Percentiles rank a stretch among this genome's conserved stretches.
Conservation (phyloP, 2,113 vertebrate species). For the Oreocharis arfaki region DNA sequence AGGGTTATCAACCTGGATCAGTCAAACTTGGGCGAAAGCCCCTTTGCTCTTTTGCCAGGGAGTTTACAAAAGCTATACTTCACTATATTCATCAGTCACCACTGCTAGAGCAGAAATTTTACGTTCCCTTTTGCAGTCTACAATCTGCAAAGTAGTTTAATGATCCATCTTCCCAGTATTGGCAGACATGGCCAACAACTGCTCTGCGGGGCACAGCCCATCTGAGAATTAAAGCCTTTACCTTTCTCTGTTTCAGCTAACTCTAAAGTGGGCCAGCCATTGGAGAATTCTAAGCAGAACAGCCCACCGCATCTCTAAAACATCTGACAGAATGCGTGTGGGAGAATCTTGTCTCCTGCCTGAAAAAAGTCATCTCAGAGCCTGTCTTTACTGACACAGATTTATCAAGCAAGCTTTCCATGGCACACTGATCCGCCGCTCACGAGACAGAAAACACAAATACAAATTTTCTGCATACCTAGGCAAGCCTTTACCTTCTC, state of each 20-base stretch:
- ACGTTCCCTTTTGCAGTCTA: background rate
- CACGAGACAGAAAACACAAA: background rate
- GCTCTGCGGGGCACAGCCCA: background rate
- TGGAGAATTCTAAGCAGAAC: background rate
- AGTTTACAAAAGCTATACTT: background rate
- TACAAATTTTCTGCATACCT: background rate
- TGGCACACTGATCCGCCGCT: background rate
- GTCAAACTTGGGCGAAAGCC: background rate
- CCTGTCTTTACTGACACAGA: background rate
- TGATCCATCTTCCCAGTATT: background rate
- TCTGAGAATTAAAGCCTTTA: background rate
- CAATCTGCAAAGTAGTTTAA: background rate
- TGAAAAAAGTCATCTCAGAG: background rate
- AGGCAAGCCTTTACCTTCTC: background rate
- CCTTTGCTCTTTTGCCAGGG: background rate
- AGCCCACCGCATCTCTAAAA: background rate
- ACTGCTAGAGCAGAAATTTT: background rate
- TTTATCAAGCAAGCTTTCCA: background rate
- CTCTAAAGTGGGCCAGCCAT: background rate
- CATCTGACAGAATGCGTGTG: rapidly evolving
- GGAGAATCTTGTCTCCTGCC: background rate
- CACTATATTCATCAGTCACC: background rate
- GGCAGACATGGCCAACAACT: background rate
- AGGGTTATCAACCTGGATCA: background rate
- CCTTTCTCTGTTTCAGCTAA: background rate